These are phyloP conservation scores for Crotalus helleri DNA, from an alignment of 2,113 vertebrate species.

Conservation along the genomic window DNA sequence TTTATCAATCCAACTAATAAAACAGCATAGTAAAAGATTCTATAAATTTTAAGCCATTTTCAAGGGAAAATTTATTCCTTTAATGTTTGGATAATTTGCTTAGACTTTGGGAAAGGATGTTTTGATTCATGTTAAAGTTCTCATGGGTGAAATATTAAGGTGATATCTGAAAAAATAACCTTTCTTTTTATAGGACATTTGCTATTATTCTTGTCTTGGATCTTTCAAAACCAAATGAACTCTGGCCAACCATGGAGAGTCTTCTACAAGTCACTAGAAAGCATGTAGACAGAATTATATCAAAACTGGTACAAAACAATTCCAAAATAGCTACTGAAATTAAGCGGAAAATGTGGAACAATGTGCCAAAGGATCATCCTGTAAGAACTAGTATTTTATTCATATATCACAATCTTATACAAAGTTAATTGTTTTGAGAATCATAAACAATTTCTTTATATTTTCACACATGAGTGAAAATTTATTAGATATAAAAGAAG, in stretches of 20 bases:
- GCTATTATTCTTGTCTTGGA: conserved; percentile 88
- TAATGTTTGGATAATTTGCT: neutral
- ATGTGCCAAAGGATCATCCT: conserved; percentile 85
- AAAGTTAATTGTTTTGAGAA: conserved; percentile 61
- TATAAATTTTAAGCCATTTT: neutral
- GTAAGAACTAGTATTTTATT: conserved; percentile 74
- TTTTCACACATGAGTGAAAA: conserved; percentile 73
- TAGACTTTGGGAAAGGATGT: neutral
- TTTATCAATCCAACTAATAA: neutral
- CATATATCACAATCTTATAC: conserved; percentile 50
- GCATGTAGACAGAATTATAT: conserved; percentile 76
- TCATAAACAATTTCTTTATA: conserved; percentile 64
- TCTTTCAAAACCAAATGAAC: conserved; percentile 84
- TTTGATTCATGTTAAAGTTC: neutral
- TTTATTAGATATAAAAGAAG: conserved; percentile 71
- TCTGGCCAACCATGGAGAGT: conserved; percentile 88
- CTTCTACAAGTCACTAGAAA: conserved; percentile 78
- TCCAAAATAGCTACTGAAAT: conserved; percentile 72
- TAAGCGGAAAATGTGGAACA: conserved; percentile 63
- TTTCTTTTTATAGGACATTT: conserved; percentile 74
- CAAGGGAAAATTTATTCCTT: neutral
- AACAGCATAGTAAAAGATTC: neutral
- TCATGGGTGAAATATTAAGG: neutral
- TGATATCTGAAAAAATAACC: neutral
- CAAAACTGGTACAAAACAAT: conserved; percentile 73